phyloP scores from a whole-genome alignment of 2,113 vertebrate genomes.

The Neogobius melanostomus region DNA sequence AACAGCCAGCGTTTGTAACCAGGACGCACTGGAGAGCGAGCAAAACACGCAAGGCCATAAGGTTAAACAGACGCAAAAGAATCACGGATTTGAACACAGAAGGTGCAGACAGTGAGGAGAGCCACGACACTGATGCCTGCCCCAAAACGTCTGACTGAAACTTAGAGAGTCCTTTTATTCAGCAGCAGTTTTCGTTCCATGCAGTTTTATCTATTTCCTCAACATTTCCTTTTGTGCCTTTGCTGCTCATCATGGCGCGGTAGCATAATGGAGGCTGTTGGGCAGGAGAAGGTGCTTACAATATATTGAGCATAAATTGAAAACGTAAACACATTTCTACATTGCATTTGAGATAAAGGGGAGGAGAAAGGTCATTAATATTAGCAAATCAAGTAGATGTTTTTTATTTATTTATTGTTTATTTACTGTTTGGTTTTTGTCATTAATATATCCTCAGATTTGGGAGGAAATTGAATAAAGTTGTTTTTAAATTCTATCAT shows the following conservation, averaged over 20 bases:
- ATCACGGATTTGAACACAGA: neutral
- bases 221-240: neutral
- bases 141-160: neutral
- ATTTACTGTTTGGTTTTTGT: neutral
- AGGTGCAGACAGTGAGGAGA: slow-evolving; percentile 4
- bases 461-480: slow-evolving; percentile 65
- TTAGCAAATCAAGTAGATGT: neutral
- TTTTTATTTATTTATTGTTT: neutral
- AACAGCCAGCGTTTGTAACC: neutral
- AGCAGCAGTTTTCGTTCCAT: neutral
- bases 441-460: slow-evolving; percentile 32
- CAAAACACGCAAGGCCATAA: slow-evolving; percentile 57
- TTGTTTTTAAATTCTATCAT: slow-evolving; percentile 43
- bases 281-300: neutral
- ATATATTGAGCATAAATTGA: neutral
- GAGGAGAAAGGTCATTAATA: neutral
- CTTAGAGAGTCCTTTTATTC: neutral
- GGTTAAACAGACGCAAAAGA: slow-evolving; percentile 38
- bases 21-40: slow-evolving; percentile 48
- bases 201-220: neutral
- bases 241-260: slow-evolving; percentile 6
- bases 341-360: neutral
- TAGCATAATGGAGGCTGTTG: slow-evolving; percentile 20
- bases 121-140: neutral
- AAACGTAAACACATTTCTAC: neutral